Conservation (phyloP, 2,113 vertebrate species). For the Zonotrichia leucophrys region DNA sequence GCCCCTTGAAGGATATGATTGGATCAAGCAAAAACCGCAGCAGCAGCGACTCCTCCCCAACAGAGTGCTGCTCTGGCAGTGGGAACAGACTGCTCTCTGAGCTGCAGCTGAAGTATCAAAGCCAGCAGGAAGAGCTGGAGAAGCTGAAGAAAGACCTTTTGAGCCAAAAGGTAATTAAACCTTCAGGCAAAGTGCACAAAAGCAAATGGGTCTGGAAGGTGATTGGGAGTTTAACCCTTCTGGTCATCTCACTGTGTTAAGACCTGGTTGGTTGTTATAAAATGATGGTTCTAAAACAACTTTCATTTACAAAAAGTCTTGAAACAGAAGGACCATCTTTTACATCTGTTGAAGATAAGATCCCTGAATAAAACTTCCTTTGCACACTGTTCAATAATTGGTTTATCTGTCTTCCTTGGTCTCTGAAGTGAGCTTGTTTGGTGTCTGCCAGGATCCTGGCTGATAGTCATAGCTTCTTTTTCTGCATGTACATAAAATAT, state of each 20-base stretch:
- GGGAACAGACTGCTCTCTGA: conserved; percentile 72
- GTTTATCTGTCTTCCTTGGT: not conserved
- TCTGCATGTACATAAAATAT: not conserved
- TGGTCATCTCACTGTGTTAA: not conserved
- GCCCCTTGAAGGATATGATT: conserved; percentile 80
- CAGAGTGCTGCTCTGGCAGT: conserved; percentile 68
- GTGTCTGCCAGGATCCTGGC: not conserved
- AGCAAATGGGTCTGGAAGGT: not conserved
- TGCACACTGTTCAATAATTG: not conserved
- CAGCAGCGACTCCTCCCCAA: conserved; percentile 68
- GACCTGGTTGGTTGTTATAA: not conserved
- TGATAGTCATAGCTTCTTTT: not conserved
- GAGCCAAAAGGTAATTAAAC: conserved; percentile 78
- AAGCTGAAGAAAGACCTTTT: conserved; percentile 79
- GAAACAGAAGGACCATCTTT: not conserved
- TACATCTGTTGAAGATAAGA: not conserved
- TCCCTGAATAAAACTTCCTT: not conserved
- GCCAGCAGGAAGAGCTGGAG: conserved; percentile 86
- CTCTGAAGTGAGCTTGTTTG: not conserved
- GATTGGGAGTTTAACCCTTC: not conserved
- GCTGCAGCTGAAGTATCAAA: conserved; percentile 81
- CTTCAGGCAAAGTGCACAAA: not conserved
- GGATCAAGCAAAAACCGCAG: conserved; percentile 71
- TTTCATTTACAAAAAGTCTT: not conserved
- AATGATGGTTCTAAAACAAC: not conserved